phyloP scores from a whole-genome alignment of 2,888 invertebrate genomes.

The Tenthredo distinguenda region DNA sequence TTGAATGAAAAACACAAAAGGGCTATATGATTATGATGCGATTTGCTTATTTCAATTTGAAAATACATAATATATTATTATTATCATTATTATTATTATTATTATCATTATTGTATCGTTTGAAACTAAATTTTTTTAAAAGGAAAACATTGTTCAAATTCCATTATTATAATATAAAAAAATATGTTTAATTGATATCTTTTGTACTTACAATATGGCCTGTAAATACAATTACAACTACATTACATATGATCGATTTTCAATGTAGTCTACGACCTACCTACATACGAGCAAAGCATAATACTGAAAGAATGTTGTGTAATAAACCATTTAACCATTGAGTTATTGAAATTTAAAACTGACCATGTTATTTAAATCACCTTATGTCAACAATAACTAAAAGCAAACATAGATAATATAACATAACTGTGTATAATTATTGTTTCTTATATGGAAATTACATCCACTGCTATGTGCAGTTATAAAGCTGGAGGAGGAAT shows the following conservation, averaged over 20 bases:
- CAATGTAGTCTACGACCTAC: constrained; percentile 44
- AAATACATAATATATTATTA: neutral
- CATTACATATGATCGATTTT: neutral
- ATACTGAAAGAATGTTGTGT: constrained; percentile 31
- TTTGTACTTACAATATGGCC: constrained; percentile 25
- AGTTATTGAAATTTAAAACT: constrained; percentile 45
- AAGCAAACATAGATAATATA: neutral
- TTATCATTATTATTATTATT: neutral
- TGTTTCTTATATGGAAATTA: neutral
- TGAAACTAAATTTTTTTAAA: constrained; percentile 21
- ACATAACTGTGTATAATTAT: neutral
- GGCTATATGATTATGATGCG: neutral
- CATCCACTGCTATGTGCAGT: neutral
- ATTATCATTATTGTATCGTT: constrained; percentile 32
- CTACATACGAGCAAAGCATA: constrained; percentile 1
- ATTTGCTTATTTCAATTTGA: neutral
- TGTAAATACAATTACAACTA: constrained; percentile 28
- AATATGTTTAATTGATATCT: constrained; percentile 21
- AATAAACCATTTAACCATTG: constrained; percentile 34
- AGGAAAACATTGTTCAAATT: constrained; percentile 39
- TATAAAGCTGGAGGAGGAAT: too few species aligned
- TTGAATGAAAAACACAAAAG: neutral
- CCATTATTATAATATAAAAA: neutral
- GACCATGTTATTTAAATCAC: constrained; percentile 3
- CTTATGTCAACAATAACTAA: neutral